These are phyloP conservation scores for Ladona fulva DNA, from an alignment of 1,140 invertebrate genomes.

Conservation along the genomic window DNA sequence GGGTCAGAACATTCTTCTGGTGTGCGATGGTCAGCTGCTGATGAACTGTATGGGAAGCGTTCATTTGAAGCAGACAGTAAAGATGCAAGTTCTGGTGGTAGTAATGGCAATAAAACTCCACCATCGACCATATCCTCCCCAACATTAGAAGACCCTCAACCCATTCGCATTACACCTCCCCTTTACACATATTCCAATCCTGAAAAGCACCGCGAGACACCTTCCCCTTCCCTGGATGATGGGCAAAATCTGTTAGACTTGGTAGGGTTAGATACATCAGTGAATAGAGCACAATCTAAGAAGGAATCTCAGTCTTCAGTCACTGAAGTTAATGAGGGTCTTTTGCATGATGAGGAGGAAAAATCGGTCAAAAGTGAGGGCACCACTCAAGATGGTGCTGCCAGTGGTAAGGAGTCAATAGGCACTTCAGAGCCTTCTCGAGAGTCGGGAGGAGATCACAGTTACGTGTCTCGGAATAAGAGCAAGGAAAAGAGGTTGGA, in stretches of 20 bases:
- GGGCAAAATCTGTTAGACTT: neutral
- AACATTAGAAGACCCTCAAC: constrained; percentile 51
- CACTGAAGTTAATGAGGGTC: neutral
- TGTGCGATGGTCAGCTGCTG: constrained; percentile 13
- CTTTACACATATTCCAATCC: constrained; percentile 69
- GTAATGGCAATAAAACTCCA: constrained; percentile 4
- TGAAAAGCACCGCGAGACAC: constrained; percentile 48
- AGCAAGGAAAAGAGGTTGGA: constrained; percentile 48
- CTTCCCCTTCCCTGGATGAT: constrained; percentile 35
- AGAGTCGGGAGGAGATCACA: constrained; percentile 12
- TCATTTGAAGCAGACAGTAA: neutral
- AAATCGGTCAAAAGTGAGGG: neutral
- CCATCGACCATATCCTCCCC: constrained; percentile 35
- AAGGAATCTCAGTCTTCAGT: neutral
- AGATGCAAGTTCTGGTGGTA: neutral
- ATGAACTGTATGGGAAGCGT: neutral
- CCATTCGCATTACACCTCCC: constrained; percentile 58
- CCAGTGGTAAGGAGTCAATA: neutral
- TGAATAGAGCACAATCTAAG: neutral
- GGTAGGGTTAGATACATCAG: neutral
- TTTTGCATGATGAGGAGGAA: neutral
- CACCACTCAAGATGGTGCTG: neutral
- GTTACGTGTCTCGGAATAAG: constrained; percentile 27
- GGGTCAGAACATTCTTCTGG: neutral
- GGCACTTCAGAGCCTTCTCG: neutral